Evolutionary conservation across 2,888 invertebrate genomes (phyloP), one percentile per base, ranked within the genome.

Genomic region (Ophion costatus): DNA sequence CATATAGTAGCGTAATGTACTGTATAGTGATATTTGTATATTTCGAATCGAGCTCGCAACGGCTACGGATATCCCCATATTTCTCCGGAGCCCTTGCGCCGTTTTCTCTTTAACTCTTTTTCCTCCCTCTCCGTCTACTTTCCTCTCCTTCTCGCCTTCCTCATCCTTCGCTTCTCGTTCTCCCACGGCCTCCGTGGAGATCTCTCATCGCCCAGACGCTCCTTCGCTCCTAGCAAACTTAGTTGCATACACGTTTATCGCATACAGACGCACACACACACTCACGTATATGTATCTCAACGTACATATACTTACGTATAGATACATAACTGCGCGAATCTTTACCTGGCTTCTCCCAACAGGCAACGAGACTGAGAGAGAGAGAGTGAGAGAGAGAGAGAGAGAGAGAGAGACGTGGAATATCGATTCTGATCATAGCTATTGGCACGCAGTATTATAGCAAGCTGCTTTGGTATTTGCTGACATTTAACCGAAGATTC

Each of bases 351-450:
- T 71, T 45, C 57, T 74, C 45, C 29, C 29, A 11, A 45, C 63
- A n/a, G 51, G 24, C 22, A 63, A 11, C 17, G 3, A 51, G 42
- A 11, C 2, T 2, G 51, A 51, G 51, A 14, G 17, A 17, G 51
- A 14, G 14, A 14, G 42, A 11, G 11, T 2, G 51, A 51, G 51
- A 14, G 17, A 17, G 51, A 14, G 14, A 14, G 51, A 14, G 51
- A 17, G 51, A 17, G 51, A 17, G 9, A 14, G 67, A 45, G 66
- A 80, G 78, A 79, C 81, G 42, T 57, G 67, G 82, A 79, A 85
- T 85, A 85, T 85, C 85, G 82, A 85, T 85, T 85, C 77, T 80
- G 85, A 85, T 85, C 82, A 85, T 82, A 82, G 85, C 82, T 85
- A 85, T 85, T 80, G 82, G 76, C 82, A 82, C 85, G 82, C 84